Percentiles rank a stretch among this genome's conserved stretches.
Evolutionary conservation across 1,140 invertebrate species (phyloP).

Genomic region (Ganaspis sp.): DNA sequence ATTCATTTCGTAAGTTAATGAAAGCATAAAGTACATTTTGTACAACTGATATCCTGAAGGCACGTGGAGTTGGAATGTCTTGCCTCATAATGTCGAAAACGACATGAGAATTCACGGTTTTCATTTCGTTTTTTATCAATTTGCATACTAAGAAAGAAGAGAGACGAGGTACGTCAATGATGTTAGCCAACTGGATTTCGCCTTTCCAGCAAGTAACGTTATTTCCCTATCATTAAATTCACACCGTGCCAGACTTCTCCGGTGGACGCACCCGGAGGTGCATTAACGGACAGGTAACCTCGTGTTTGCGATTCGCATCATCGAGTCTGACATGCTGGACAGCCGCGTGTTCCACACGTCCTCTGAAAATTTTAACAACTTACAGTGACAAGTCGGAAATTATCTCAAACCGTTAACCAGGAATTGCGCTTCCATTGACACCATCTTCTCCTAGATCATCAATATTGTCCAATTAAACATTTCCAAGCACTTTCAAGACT

Average conservation of each 20-base stretch:
- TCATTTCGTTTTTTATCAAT: background rate
- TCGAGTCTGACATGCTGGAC: constrained; percentile 8
- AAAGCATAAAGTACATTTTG: background rate
- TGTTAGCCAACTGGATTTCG: background rate
- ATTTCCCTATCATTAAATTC: constrained; percentile 14
- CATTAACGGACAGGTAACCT: constrained; percentile 12
- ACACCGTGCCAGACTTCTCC: constrained; percentile 2
- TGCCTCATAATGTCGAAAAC: background rate
- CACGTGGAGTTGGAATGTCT: background rate
- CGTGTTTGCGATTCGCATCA: constrained; percentile 12
- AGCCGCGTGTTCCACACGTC: constrained; percentile 7
- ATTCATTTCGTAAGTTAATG: constrained; percentile 6
- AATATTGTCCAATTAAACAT: too few species aligned
- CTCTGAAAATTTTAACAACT: constrained; percentile 6
- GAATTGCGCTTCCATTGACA: background rate
- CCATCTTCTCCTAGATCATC: background rate
- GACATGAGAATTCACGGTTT: background rate
- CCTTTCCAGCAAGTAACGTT: background rate
- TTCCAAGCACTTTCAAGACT: too few species aligned
- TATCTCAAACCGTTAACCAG: background rate
- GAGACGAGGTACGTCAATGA: background rate
- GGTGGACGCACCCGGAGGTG: constrained; percentile 6
- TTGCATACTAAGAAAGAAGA: background rate
- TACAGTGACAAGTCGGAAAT: constrained; percentile 12
- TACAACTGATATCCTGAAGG: background rate